Evolutionary conservation across 2,888 invertebrate species (phyloP).

Genomic region (Keiferia lycopersicella): DNA sequence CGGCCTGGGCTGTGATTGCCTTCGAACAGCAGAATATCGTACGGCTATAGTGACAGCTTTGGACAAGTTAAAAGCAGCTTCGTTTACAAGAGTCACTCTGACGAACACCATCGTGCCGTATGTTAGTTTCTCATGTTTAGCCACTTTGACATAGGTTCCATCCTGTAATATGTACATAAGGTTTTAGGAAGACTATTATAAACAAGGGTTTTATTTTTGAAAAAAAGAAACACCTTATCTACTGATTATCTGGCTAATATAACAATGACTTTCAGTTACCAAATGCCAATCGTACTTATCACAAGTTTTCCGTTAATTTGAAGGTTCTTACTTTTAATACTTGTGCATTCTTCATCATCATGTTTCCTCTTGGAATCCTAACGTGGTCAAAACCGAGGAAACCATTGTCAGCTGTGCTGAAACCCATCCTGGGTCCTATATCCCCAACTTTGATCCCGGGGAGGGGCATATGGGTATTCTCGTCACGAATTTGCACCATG

Average conservation of each 20-base stretch:
- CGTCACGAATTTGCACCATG: slow-evolving; percentile 92
- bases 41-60: slow-evolving; percentile 93
- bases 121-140: slow-evolving; percentile 89
- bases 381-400: slow-evolving; percentile 92
- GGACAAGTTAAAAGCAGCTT: slow-evolving; percentile 87
- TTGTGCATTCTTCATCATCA: slow-evolving; percentile 96
- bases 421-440: slow-evolving; percentile 95
- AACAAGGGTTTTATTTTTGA: too few species aligned
- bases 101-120: slow-evolving; percentile 95
- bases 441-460: slow-evolving; percentile 94
- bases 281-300: neutral
- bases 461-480: slow-evolving; percentile 91
- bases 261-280: too few species aligned
- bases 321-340: slow-evolving; percentile 72
- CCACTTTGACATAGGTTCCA: slow-evolving; percentile 89
- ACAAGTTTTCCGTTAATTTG: neutral
- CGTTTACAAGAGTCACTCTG: slow-evolving; percentile 89
- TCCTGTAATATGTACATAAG: slow-evolving; percentile 82
- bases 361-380: slow-evolving; percentile 90
- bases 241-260: too few species aligned
- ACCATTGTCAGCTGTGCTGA: slow-evolving; percentile 94
- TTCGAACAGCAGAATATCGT: slow-evolving; percentile 93
- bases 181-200: too few species aligned
- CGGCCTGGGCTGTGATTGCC: slow-evolving; percentile 91
- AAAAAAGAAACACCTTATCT: neutral